Conservation (phyloP, 2,888 invertebrate species). For the Brachynemurus nebulosus region DNA sequence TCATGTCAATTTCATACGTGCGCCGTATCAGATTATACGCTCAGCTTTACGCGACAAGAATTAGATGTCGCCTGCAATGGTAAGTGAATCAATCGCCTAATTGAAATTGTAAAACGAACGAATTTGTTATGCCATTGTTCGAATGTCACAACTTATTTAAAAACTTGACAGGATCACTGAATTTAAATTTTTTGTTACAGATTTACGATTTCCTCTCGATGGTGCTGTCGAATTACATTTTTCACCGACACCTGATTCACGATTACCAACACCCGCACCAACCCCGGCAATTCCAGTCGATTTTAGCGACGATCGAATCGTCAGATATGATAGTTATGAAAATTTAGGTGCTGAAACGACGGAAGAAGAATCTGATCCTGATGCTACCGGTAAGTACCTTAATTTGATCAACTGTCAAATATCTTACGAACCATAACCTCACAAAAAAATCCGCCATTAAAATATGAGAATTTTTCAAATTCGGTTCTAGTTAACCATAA, state of each 20-base stretch:
- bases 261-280: constrained; percentile 41
- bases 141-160: neutral
- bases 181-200: constrained; percentile 32
- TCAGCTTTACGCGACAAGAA: constrained; percentile 74
- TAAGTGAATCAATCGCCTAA: constrained; percentile 28
- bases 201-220: constrained; percentile 67
- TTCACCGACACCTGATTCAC: constrained; percentile 41
- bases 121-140: neutral
- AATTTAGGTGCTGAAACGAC: constrained; percentile 34
- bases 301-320: constrained; percentile 55
- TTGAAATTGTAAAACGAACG: neutral
- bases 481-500: no score
- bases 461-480: no score
- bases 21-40: constrained; percentile 71
- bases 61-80: constrained; percentile 75
- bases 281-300: constrained; percentile 57
- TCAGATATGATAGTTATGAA: constrained; percentile 67
- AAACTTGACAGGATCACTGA: neutral
- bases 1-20: constrained; percentile 91
- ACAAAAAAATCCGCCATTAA: no score
- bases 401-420: no score
- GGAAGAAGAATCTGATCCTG: constrained; percentile 31
- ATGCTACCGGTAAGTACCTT: constrained; percentile 21
- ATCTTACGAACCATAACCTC: no score
- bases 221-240: constrained; percentile 77